Conservation (phyloP, 2,797 vertebrate species). For the Acridotheres tristis region DNA sequence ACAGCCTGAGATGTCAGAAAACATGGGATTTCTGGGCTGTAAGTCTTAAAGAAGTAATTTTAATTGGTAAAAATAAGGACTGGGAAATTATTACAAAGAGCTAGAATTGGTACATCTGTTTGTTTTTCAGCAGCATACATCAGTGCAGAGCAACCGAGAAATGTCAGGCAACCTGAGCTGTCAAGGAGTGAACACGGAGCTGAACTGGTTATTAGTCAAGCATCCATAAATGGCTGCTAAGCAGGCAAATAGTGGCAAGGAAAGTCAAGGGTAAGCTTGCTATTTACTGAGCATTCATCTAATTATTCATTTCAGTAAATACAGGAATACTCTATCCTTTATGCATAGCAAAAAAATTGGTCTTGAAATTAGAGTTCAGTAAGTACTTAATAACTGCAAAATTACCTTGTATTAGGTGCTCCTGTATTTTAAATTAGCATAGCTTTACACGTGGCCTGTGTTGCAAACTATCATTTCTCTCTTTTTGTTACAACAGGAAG, state of each 20-base stretch:
- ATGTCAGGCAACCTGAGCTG: not conserved
- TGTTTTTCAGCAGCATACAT: conserved; percentile 35
- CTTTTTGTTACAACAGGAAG: not conserved
- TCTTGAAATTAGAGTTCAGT: conserved; percentile 52
- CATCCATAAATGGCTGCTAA: conserved; percentile 13
- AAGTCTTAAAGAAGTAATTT: conserved; percentile 73
- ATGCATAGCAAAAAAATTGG: not conserved
- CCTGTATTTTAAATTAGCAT: not conserved
- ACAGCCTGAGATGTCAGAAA: conserved; percentile 68
- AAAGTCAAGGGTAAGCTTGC: not conserved
- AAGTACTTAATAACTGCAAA: conserved; percentile 66
- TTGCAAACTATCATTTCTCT: not conserved
- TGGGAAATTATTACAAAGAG: conserved; percentile 33
- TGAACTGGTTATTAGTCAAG: conserved; percentile 7
- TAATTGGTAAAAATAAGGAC: conserved; percentile 75
- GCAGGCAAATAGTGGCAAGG: not conserved
- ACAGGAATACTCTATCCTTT: not conserved
- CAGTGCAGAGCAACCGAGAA: not conserved
- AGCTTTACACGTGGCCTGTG: not conserved
- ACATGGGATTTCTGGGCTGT: conserved; percentile 66
- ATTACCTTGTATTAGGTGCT: not conserved
- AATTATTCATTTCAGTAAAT: conserved; percentile 69
- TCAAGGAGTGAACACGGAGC: not conserved
- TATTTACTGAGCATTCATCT: conserved; percentile 44
- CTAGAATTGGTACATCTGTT: not conserved